These are phyloP conservation scores for Strigops habroptila DNA, from an alignment of 2,113 vertebrate genomes.

Conservation along the genomic window DNA sequence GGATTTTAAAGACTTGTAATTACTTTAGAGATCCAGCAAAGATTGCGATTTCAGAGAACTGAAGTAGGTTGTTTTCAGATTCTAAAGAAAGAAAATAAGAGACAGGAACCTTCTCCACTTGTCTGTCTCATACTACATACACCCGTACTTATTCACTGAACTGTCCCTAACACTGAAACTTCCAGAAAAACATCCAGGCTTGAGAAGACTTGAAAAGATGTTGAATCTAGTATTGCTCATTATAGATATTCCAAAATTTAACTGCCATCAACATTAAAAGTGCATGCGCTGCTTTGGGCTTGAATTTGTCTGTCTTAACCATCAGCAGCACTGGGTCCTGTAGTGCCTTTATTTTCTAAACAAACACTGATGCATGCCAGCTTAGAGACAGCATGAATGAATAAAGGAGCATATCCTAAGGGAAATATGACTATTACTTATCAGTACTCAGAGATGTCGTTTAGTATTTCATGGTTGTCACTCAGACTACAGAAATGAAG, in stretches of 20 bases:
- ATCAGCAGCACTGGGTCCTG: background rate
- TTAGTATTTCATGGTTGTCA: background rate
- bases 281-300: accelerated
- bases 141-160: background rate
- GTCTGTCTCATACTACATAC: background rate
- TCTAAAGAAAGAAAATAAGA: background rate
- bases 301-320: background rate
- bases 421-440: background rate
- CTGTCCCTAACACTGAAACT: background rate
- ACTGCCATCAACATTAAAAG: background rate
- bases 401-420: background rate
- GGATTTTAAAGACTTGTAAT: background rate
- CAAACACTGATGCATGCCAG: background rate
- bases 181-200: background rate
- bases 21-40: background rate
- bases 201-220: background rate
- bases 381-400: background rate
- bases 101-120: background rate
- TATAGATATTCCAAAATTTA: background rate
- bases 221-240: background rate
- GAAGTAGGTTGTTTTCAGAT: background rate
- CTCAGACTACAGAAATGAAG: background rate
- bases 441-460: background rate
- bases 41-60: background rate
- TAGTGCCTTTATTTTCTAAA: background rate